These are phyloP conservation scores for Gobio occitaniae DNA, from an alignment of 2,797 vertebrate species.

Conservation along the genomic window DNA sequence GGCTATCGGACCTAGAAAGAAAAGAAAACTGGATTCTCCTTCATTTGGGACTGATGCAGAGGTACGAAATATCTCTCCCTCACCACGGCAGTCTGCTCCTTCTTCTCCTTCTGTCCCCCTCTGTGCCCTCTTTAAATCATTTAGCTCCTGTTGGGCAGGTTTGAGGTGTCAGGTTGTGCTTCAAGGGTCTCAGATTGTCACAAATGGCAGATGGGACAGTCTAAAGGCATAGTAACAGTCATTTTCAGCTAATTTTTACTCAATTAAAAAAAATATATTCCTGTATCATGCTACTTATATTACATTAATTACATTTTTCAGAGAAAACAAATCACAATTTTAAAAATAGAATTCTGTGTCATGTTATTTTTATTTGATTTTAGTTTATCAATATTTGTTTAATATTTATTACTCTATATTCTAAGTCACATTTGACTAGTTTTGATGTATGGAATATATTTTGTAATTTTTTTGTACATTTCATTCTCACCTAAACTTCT, in stretches of 20 bases:
- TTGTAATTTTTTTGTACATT: neutral
- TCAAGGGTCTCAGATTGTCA: conserved; percentile 31
- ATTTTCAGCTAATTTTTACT: neutral
- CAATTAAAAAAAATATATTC: neutral
- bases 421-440: neutral
- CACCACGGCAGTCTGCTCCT: neutral
- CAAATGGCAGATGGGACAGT: neutral
- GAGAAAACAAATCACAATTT: neutral
- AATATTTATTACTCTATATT: neutral
- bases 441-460: neutral
- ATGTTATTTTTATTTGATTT: neutral
- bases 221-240: neutral
- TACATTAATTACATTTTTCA: neutral
- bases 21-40: conserved; percentile 88
- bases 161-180: conserved; percentile 27
- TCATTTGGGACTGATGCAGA: conserved; percentile 88
- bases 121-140: conserved; percentile 27
- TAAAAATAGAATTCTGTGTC: neutral
- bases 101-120: neutral
- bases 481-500: neutral
- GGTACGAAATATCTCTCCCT: conserved; percentile 72
- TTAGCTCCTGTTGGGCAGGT: conserved; percentile 14
- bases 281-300: neutral
- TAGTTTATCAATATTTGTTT: neutral
- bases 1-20: conserved; percentile 95